Evolutionary conservation across 2,797 vertebrate species (phyloP).

Genomic region (Gambusia yucatana): DNA sequence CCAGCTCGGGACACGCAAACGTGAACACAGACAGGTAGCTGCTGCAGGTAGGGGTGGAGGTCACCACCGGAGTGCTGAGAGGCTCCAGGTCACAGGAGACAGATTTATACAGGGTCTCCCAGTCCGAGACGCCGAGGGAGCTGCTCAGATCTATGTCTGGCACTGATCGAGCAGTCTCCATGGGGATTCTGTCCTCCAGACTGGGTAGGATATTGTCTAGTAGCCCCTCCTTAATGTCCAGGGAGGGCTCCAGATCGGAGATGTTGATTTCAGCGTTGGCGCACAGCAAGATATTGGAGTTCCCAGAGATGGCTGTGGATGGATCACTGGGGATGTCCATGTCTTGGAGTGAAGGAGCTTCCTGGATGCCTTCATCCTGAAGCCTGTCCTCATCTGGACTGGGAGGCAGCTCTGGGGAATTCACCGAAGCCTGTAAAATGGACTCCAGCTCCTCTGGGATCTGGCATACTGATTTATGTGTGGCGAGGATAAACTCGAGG

Average conservation of each 20-base stretch:
- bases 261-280: conserved; percentile 84
- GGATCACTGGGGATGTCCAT: conserved; percentile 82
- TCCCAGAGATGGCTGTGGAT: conserved; percentile 83
- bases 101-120: conserved; percentile 93
- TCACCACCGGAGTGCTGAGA: conserved; percentile 93
- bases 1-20: conserved; percentile 93
- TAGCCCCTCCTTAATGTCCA: conserved; percentile 92
- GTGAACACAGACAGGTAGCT: conserved; percentile 95
- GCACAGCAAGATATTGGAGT: conserved; percentile 85
- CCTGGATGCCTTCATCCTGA: conserved; percentile 76
- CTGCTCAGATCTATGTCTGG: conserved; percentile 95
- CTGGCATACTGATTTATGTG: conserved; percentile 92
- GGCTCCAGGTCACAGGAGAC: conserved; percentile 92
- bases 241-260: conserved; percentile 82
- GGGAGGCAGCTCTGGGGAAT: conserved; percentile 70
- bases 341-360: conserved; percentile 79
- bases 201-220: conserved; percentile 87
- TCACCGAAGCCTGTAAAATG: conserved; percentile 86
- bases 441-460: conserved; percentile 88
- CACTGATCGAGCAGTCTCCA: conserved; percentile 93
- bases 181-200: conserved; percentile 77
- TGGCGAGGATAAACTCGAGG: conserved; percentile 91
- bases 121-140: conserved; percentile 94
- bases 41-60: conserved; percentile 93
- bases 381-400: conserved; percentile 71